A percentile compares a stretch with the other conserved stretches of the same genome.
phyloP scores from a whole-genome alignment of 2,113 vertebrate species.

The Cephalopterus ornatus region DNA sequence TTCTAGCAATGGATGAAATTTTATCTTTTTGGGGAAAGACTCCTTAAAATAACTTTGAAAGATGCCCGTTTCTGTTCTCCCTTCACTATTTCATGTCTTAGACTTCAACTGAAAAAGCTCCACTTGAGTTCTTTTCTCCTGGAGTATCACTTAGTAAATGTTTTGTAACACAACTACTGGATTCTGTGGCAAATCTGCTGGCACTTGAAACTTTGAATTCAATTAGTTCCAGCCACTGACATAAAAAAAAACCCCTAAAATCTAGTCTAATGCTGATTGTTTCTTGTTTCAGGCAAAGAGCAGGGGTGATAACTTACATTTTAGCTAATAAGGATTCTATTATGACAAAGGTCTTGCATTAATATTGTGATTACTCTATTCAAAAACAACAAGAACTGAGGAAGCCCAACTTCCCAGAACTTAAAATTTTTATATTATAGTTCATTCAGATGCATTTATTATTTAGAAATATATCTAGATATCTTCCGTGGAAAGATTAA shows the following conservation, averaged over 20 bases:
- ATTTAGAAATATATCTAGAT: conserved; percentile 14
- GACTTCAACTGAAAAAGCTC: neutral
- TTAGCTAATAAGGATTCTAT: neutral
- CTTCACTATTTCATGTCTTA: neutral
- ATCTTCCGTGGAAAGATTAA: neutral
- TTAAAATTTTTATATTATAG: conserved; percentile 1
- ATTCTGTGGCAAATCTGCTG: neutral
- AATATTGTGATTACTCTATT: neutral
- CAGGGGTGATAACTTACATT: neutral
- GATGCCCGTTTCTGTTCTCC: neutral
- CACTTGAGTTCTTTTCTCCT: neutral
- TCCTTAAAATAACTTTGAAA: neutral
- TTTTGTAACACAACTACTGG: neutral
- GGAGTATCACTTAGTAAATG: neutral
- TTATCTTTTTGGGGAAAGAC: neutral
- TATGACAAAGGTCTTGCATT: neutral
- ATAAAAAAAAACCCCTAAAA: neutral
- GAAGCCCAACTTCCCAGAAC: neutral
- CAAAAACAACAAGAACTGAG: neutral
- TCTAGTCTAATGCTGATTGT: neutral
- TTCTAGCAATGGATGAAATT: neutral
- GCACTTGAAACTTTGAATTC: neutral
- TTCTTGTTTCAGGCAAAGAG: conserved; percentile 12
- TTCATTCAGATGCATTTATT: conserved; percentile 4
- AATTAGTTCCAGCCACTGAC: neutral